phyloP scores from a whole-genome alignment of 2,888 invertebrate species.

The Coremacera marginata region DNA sequence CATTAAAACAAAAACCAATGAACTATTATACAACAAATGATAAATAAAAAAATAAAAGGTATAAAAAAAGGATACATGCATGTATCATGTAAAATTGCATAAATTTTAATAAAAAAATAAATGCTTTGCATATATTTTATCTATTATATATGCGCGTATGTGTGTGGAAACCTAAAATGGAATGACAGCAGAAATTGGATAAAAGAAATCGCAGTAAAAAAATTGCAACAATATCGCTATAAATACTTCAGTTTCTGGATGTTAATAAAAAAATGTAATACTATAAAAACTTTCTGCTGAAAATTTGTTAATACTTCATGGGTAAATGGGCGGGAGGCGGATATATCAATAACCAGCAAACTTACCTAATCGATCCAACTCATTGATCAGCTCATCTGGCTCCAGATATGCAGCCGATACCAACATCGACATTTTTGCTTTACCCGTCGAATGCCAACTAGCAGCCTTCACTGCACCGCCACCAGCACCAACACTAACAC shows the following conservation, averaged over 20 bases:
- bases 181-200: no score
- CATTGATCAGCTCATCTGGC: slow-evolving; percentile 69
- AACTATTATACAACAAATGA: background rate
- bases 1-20: background rate
- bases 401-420: slow-evolving; percentile 64
- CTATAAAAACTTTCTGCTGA: background rate
- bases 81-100: no score
- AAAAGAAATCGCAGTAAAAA: no score
- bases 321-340: background rate
- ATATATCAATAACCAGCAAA: slow-evolving; percentile 16
- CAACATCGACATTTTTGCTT: slow-evolving; percentile 43
- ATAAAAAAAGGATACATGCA: background rate
- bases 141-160: no score
- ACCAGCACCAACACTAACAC: slow-evolving; percentile 41
- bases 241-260: background rate
- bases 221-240: background rate
- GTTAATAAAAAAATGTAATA: background rate
- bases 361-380: slow-evolving; percentile 68
- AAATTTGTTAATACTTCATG: background rate
- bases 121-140: no score
- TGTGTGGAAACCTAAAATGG: no score
- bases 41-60: background rate
- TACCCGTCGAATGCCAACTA: background rate
- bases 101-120: no score
- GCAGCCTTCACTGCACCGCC: slow-evolving; percentile 4